Conservation (phyloP, 2,888 invertebrate species). For the Sycophila texana region DNA sequence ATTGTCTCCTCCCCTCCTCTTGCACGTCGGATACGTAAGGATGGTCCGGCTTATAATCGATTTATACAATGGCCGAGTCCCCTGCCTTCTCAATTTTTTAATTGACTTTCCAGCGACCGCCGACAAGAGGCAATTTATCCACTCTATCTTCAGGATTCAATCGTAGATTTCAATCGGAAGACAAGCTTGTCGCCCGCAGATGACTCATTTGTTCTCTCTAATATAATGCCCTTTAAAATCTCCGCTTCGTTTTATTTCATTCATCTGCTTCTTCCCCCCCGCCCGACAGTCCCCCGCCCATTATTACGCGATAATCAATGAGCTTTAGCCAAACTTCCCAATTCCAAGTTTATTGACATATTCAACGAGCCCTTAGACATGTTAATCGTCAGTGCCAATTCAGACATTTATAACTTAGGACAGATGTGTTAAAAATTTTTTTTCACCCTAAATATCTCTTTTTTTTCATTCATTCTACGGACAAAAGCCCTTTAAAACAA, state of each 20-base stretch:
- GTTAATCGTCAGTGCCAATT: too few relatives aligned
- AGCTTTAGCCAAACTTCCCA: conserved; percentile 1
- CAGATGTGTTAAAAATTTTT: too few relatives aligned
- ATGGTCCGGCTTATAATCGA: conserved; percentile 42
- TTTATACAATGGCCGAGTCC: conserved; percentile 25
- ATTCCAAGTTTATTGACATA: neutral
- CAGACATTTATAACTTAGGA: too few relatives aligned
- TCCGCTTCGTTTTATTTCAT: neutral
- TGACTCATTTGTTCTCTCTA: conserved; percentile 51
- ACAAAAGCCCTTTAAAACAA: too few relatives aligned
- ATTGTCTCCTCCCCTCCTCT: conserved; percentile 27
- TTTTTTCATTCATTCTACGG: too few relatives aligned
- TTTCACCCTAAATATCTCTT: too few relatives aligned
- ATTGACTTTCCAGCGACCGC: conserved; percentile 36
- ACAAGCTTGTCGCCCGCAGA: conserved; percentile 57
- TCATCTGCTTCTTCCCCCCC: neutral
- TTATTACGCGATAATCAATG: neutral
- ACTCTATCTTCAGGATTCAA: conserved; percentile 64
- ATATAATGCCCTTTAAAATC: conserved; percentile 50
- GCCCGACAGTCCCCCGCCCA: neutral
- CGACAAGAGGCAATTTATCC: conserved; percentile 65
- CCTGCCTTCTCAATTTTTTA: conserved; percentile 45
- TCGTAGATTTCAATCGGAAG: conserved; percentile 66
- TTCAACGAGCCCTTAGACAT: too few relatives aligned
- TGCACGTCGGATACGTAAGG: neutral